Base-by-base conservation (phyloP, 2,797 vertebrate species). In the Melanotaenia trifasciata region DNA sequence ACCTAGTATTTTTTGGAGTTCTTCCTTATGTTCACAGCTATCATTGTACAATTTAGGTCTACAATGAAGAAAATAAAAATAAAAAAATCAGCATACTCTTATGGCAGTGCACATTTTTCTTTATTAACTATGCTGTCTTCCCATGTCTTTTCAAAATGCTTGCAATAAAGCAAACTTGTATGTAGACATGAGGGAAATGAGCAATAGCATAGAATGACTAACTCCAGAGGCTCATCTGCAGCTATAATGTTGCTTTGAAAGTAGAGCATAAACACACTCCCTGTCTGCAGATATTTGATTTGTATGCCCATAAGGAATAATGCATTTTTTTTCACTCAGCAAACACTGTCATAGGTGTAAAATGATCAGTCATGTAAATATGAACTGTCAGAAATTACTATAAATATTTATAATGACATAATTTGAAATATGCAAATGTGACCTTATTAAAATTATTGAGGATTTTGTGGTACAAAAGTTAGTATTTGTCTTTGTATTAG, bases 171-270 rank as follows among this genome's bases (percentile, higher is more conserved):
- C 64, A 60, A 0, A 16, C 36, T 32, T 77, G 30, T 35, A 30
- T 35, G 28, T 13, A 50, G 70, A 69, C 56, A 22, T 69, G 58
- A 16, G 78, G 53, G 72, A 70, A 72, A 83, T 70, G 77, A 79
- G 51, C 60, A 59, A 51, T 18, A n/a, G 38, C 70, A 83, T 68
- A 59, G 83, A 71, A 78, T 45, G 28, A 60, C n/a, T 11, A 16
- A 53, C 79, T 76, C 59, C 20, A 11, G 68, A 47, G 70, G 12
- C 57, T 78, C 43, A 22, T 47, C 18, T 70, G 24, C 51, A 43
- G 22, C 38, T 56, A 47, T 58, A 69, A 66, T 65, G 33, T 53
- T 64, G 54, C 61, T 33, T 24, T 79, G 47, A 76, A 89, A 78
- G 56, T 26, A 10, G 28, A 70, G 36, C 38, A 58, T n/a, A 75